phyloP scores from a whole-genome alignment of 2,888 invertebrate species.

The Tethea ocularis region DNA sequence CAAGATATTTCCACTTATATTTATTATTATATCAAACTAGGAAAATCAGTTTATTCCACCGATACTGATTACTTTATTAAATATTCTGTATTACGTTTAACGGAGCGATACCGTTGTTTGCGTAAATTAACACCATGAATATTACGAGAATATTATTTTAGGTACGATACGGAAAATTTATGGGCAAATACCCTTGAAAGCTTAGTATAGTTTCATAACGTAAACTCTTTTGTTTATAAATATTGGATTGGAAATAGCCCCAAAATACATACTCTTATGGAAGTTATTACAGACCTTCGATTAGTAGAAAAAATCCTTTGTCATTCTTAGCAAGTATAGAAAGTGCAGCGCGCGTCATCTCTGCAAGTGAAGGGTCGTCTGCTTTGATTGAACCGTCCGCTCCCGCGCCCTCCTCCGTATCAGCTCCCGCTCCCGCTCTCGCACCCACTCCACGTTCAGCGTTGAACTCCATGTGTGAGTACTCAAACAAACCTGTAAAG shows the following conservation, averaged over 20 bases:
- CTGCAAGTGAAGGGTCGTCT: conserved; percentile 89
- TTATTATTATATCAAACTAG: too few species aligned
- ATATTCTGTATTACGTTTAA: conserved; percentile 11
- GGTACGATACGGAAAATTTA: too few species aligned
- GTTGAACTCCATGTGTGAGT: conserved; percentile 92
- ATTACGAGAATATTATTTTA: too few species aligned
- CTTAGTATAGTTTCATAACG: not conserved
- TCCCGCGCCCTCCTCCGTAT: conserved; percentile 81
- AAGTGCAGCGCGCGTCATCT: conserved; percentile 90
- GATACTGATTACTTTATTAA: conserved; percentile 17
- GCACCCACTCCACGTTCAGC: conserved; percentile 87
- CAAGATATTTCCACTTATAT: too few species aligned
- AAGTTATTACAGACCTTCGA: conserved; percentile 84
- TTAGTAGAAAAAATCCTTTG: conserved; percentile 89
- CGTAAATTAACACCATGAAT: too few species aligned
- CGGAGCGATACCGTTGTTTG: conserved; percentile 13
- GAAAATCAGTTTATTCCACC: too few species aligned
- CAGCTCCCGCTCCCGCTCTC: conserved; percentile 77
- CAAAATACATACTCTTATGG: not conserved
- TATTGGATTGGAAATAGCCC: not conserved
- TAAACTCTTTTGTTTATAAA: not conserved
- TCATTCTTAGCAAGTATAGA: conserved; percentile 88
- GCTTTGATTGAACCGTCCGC: conserved; percentile 81
- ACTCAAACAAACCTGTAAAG: conserved; percentile 87
- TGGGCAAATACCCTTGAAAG: too few species aligned